Evolutionary conservation across 2,797 vertebrate species (phyloP), one percentile per base, ranked within the genome.

Genomic region (Salmo trutta): DNA sequence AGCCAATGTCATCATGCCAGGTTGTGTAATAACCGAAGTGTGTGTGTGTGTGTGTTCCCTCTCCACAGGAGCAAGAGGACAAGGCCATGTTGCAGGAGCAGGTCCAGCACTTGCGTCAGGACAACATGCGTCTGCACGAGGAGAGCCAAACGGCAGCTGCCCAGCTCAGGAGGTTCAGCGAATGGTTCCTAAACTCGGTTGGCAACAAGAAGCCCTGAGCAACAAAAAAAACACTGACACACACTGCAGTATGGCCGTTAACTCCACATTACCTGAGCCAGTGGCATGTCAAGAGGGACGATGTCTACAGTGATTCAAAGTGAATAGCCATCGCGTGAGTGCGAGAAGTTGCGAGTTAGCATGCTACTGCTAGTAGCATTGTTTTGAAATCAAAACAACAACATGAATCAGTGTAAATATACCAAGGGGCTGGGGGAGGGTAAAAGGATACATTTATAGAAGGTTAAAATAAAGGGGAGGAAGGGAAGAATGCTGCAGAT

Each of bases 41-140:
- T 68, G 27, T 33, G 27, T 54, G 51, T 76, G 29, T 24, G 76
- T 41, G 41, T 54, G 12, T 52, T 62, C 6, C 6, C 0, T 29
- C 51, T 17, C 2, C 71, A 64, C 88, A 96, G 96, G 96, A 96
- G 90, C 96, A 96, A 86, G 93, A 95, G 84, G 95, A 96, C 92
- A 96, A 96, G 86, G 95, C 93, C 0, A 93, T 94, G 78, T 94
- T 96, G 29, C 95, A 96, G 81, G 94, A 94, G 0, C 95, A 96
- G 79, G 95, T 96, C 0, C 95, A 95, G 71, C 94, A 95, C 77
- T 91, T 96, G 83, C 89, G 95, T 12, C 94, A 94, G 78, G 94
- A 96, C 88, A 96, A 96, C 90, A 90, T 94, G 89, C 89, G 96
- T 3, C 94, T 96, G 81, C 95, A 96, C 81, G 95, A 95, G 78